Evolutionary conservation across 2,888 invertebrate genomes (phyloP).

Genomic region (Athalia cordata): DNA sequence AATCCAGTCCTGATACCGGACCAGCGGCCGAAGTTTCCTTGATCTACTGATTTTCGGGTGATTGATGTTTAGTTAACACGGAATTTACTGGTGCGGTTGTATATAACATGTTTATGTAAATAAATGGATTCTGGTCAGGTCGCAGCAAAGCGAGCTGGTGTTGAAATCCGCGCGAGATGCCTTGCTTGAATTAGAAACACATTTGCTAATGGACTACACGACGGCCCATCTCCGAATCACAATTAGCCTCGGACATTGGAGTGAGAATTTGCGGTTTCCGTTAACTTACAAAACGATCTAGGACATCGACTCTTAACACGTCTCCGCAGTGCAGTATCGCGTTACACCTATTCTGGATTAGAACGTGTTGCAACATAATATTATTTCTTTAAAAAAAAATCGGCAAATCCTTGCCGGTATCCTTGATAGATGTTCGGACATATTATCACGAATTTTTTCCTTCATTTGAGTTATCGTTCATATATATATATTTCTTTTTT

Average conservation of each 20-base stretch:
- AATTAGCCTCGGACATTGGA: conserved; percentile 38
- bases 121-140: neutral
- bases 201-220: conserved; percentile 42
- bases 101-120: conserved; percentile 17
- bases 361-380: no score
- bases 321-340: neutral
- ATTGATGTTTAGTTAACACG: neutral
- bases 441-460: neutral
- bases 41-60: neutral
- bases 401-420: neutral
- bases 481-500: neutral
- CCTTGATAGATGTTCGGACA: neutral
- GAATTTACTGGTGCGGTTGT: neutral
- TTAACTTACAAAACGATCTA: conserved; percentile 8
- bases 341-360: neutral
- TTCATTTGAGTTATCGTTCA: neutral
- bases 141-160: neutral
- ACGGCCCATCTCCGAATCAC: conserved; percentile 28
- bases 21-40: neutral
- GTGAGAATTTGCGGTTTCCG: neutral
- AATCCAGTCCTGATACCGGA: no score
- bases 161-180: conserved; percentile 20
- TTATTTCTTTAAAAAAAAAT: no score
- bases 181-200: conserved; percentile 25
- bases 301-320: neutral